These are phyloP conservation scores for Cremastinae sp. DNA, from an alignment of 2,888 invertebrate genomes.

Conservation along the genomic window DNA sequence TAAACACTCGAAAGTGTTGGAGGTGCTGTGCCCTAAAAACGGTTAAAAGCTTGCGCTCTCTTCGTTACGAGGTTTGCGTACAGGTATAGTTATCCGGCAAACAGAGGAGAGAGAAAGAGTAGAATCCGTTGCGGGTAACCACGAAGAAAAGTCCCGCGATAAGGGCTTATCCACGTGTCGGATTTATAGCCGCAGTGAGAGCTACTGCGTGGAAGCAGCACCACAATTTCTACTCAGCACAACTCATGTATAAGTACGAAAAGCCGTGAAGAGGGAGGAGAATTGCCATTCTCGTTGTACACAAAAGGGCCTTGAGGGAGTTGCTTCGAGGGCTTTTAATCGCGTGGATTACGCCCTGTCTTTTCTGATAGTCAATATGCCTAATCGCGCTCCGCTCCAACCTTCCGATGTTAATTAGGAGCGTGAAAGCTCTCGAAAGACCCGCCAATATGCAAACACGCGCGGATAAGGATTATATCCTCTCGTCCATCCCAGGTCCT, in stretches of 20 bases:
- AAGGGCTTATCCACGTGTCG: constrained; percentile 63
- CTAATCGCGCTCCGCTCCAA: constrained; percentile 45
- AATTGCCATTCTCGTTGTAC: constrained; percentile 10
- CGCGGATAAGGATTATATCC: constrained; percentile 67
- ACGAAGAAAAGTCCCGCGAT: constrained; percentile 57
- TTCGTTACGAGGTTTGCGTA: constrained; percentile 8
- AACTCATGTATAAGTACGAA: too few relatives aligned
- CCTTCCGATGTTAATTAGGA: constrained; percentile 77
- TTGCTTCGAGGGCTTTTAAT: constrained; percentile 1
- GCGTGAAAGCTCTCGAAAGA: constrained; percentile 45
- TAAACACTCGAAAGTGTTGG: constrained; percentile 9
- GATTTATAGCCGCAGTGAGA: constrained; percentile 60
- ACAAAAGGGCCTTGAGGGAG: constrained; percentile 11
- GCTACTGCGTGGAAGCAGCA: constrained; percentile 54
- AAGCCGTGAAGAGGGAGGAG: not conserved
- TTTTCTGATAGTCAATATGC: constrained; percentile 12
- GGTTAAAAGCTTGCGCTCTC: constrained; percentile 33
- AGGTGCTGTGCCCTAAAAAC: constrained; percentile 21
- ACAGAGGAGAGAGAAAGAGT: constrained; percentile 8
- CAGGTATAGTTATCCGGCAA: not conserved
- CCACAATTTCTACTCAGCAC: constrained; percentile 9
- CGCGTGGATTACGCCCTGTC: constrained; percentile 12
- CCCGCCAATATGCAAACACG: constrained; percentile 63
- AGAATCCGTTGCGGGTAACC: constrained; percentile 45
- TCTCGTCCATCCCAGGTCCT: constrained; percentile 65